A percentile compares a stretch with the other conserved stretches of the same genome.
These are phyloP conservation scores for Amiota communis DNA, from an alignment of 2,888 invertebrate genomes.

Conservation along the genomic window DNA sequence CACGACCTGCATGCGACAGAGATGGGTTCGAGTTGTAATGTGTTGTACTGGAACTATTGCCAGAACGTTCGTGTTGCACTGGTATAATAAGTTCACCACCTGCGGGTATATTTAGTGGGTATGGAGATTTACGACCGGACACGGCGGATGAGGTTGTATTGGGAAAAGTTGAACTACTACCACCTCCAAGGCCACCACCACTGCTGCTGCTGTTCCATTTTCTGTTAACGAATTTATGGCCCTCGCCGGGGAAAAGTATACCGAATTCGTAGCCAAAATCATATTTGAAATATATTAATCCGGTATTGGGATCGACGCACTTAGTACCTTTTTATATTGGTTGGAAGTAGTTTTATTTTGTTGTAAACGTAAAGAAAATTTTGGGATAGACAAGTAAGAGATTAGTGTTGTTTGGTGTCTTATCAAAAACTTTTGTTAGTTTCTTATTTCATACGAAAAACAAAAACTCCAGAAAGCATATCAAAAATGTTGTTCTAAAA, in stretches of 20 bases:
- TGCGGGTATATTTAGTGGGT: slow-evolving; percentile 75
- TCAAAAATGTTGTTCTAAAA: not conserved
- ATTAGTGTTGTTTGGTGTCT: slow-evolving; percentile 19
- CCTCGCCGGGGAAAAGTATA: slow-evolving; percentile 80
- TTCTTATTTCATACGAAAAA: slow-evolving; percentile 29
- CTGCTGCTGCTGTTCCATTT: slow-evolving; percentile 61
- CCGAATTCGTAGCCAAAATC: slow-evolving; percentile 88
- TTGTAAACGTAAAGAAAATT: slow-evolving; percentile 11
- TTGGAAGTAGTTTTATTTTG: not conserved
- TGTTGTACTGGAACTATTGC: not conserved
- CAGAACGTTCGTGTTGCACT: slow-evolving; percentile 77
- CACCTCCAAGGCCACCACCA: not conserved
- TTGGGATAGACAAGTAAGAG: slow-evolving; percentile 7
- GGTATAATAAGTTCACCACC: slow-evolving; percentile 78
- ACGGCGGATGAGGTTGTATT: slow-evolving; percentile 18
- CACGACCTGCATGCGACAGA: slow-evolving; percentile 39
- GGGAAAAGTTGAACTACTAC: slow-evolving; percentile 44
- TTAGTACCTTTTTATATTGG: slow-evolving; percentile 77
- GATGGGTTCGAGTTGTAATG: slow-evolving; percentile 34
- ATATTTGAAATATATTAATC: slow-evolving; percentile 86
- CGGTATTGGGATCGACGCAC: slow-evolving; percentile 84
- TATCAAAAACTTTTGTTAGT: slow-evolving; percentile 32
- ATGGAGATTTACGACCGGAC: slow-evolving; percentile 56
- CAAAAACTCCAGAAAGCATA: not conserved
- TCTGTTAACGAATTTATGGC: slow-evolving; percentile 74